phyloP scores from a whole-genome alignment of 2,888 invertebrate species.

The Hofmannophila pseudospretella region DNA sequence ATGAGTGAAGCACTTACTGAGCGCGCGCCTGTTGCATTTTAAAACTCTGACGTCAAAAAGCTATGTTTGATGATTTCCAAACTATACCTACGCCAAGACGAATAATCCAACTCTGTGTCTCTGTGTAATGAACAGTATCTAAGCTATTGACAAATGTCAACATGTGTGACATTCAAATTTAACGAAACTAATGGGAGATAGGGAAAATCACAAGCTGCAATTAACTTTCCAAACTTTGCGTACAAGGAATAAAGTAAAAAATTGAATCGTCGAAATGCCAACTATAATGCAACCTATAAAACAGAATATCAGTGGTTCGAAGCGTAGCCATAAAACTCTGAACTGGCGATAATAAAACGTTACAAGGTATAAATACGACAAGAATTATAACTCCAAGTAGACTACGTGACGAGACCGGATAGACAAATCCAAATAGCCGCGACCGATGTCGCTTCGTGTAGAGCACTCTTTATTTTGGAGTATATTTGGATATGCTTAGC shows the following conservation, averaged over 20 bases:
- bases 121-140: too few species aligned
- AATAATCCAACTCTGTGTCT: too few species aligned
- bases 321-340: conserved; percentile 15
- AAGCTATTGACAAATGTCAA: too few species aligned
- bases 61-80: conserved; percentile 29
- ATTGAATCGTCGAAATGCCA: neutral
- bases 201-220: too few species aligned
- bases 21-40: conserved; percentile 41
- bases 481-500: conserved; percentile 47
- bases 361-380: conserved; percentile 18
- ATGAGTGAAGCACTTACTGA: conserved; percentile 42
- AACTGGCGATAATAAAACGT: conserved; percentile 19
- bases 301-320: conserved; percentile 7
- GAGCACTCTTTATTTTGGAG: conserved; percentile 41
- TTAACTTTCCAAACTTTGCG: too few species aligned
- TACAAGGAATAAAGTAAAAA: too few species aligned
- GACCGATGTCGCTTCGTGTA: conserved; percentile 35
- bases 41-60: conserved; percentile 51
- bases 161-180: too few species aligned
- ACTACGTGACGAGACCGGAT: conserved; percentile 40
- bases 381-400: conserved; percentile 23
- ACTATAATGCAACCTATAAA: conserved; percentile 4
- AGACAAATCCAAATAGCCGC: conserved; percentile 39
- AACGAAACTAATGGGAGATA: too few species aligned
- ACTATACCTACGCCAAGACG: too few species aligned